These are phyloP conservation scores for Lycaon pictus DNA, from an alignment of 2,113 vertebrate genomes.

Conservation along the genomic window DNA sequence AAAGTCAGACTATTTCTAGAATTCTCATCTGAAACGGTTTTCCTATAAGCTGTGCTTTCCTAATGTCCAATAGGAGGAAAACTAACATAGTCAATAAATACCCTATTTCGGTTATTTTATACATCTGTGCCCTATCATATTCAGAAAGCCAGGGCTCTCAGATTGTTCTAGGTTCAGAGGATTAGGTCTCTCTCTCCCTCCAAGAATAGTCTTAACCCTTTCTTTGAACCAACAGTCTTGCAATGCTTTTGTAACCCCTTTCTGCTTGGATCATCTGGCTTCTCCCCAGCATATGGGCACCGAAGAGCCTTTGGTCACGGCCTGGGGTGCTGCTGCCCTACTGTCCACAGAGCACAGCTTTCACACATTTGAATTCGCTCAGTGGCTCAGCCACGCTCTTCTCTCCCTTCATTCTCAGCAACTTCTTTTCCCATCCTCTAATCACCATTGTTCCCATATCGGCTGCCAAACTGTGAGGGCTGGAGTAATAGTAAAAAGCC, in stretches of 20 bases:
- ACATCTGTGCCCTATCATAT: not conserved
- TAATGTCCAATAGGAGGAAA: not conserved
- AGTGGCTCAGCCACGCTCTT: not conserved
- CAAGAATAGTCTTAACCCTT: not conserved
- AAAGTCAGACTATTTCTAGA: not conserved
- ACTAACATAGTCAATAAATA: not conserved
- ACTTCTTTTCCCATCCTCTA: conserved; percentile 26
- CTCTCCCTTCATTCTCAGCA: not conserved
- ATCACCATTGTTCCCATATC: conserved; percentile 52
- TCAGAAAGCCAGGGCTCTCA: not conserved
- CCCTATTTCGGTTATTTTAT: not conserved
- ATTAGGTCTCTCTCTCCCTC: not conserved
- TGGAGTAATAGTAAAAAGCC: conserved; percentile 70
- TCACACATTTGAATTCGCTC: not conserved
- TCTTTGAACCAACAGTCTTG: not conserved
- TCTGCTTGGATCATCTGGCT: not conserved
- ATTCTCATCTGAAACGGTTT: not conserved
- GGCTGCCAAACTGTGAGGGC: conserved; percentile 61
- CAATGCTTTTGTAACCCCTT: not conserved
- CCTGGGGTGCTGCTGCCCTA: not conserved
- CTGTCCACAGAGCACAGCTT: not conserved
- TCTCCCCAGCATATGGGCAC: not conserved
- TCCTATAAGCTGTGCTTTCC: conserved; percentile 20
- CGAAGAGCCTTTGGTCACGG: not conserved
- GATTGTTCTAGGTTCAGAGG: not conserved